phyloP scores from a whole-genome alignment of 2,113 vertebrate genomes.

The Gallinago media region DNA sequence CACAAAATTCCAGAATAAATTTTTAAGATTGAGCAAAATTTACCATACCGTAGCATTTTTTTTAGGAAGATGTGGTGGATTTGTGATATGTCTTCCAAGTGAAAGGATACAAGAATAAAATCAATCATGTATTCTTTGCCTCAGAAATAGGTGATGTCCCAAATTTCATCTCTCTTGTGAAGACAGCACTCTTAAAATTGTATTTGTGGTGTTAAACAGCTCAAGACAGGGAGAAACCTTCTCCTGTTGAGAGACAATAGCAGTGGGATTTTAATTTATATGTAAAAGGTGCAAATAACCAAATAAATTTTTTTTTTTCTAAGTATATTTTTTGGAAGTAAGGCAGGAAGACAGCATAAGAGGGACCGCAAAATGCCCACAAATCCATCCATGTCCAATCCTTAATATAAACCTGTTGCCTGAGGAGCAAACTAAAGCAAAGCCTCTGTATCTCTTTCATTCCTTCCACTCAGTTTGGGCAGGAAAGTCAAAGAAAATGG shows the following conservation, averaged over 20 bases:
- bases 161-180: neutral
- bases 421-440: neutral
- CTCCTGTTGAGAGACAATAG: accelerated
- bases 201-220: neutral
- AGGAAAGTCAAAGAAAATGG: neutral
- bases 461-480: neutral
- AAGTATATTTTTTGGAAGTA: accelerated
- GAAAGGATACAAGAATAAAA: neutral
- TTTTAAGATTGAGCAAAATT: neutral
- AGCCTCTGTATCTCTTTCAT: neutral
- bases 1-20: neutral
- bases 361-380: neutral
- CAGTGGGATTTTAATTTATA: neutral
- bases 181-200: neutral
- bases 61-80: neutral
- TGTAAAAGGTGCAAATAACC: neutral
- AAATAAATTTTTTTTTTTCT: neutral
- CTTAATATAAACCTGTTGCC: accelerated
- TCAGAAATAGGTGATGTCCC: neutral
- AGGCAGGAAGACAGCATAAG: neutral
- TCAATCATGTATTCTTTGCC: neutral
- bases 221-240: neutral
- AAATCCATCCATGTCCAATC: neutral
- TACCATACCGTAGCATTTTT: neutral
- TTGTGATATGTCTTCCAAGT: neutral